Evolutionary conservation across 1,140 invertebrate genomes (phyloP).

Genomic region (Saccostrea cuccullata): DNA sequence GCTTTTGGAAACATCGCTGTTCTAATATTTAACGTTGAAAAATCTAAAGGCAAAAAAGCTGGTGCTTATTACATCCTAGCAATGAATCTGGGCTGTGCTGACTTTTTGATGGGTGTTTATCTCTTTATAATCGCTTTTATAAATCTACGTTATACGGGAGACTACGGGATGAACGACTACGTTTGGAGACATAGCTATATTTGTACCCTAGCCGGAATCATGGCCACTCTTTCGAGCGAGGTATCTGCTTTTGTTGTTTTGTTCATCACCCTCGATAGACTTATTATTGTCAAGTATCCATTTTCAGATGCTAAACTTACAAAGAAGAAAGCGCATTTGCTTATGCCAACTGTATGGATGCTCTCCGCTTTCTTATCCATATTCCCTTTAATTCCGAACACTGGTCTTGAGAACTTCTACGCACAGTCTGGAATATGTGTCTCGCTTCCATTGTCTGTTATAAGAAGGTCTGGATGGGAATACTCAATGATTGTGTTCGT

Average conservation of each 20-base stretch:
- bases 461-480: neutral
- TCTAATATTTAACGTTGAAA: slow-evolving; percentile 81
- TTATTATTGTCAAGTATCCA: slow-evolving; percentile 65
- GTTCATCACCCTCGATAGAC: slow-evolving; percentile 52
- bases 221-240: slow-evolving; percentile 85
- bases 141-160: slow-evolving; percentile 80
- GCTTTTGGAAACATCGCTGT: slow-evolving; percentile 84
- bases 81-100: slow-evolving; percentile 83
- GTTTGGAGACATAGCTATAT: slow-evolving; percentile 80
- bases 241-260: slow-evolving; percentile 80
- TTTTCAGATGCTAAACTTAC: slow-evolving; percentile 47
- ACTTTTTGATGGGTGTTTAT: slow-evolving; percentile 82
- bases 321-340: neutral
- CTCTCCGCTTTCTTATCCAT: neutral
- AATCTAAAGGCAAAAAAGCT: slow-evolving; percentile 61
- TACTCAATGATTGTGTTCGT: too few relatives aligned
- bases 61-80: slow-evolving; percentile 83
- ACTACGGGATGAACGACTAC: slow-evolving; percentile 80
- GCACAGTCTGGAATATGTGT: neutral
- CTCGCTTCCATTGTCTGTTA: neutral
- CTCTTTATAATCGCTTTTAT: slow-evolving; percentile 81
- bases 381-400: neutral
- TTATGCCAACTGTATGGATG: neutral
- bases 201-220: slow-evolving; percentile 83
- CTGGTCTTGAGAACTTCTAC: neutral